Evolutionary conservation across 2,797 vertebrate genomes (phyloP), one percentile per base, ranked within the genome.

Genomic region (Gephyroberyx darwinii): DNA sequence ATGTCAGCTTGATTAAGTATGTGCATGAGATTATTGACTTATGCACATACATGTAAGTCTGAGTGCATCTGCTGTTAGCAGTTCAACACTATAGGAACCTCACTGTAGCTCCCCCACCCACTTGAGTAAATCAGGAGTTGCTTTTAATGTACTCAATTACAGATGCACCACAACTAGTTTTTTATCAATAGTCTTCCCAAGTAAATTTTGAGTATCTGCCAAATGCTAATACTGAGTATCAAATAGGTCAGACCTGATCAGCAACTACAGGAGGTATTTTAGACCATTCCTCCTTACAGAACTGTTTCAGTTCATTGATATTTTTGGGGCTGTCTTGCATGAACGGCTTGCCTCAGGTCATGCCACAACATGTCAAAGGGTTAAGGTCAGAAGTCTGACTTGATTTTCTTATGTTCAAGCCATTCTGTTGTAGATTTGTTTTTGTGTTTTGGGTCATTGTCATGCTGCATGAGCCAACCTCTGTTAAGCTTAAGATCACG

Each of bases 101-200:
- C 9, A 20, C 6, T 59, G 30, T 41, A 33, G 6, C 12, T 35
- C 45, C 13, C 33, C 45, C 30, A 3, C 66, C 35, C 5, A 59
- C 35, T 63, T 55, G 26, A 70, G 65, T 59, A n/a, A 75, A 39
- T 53, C 45, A 51, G 45, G 14, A 76, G 53, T 64, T 59, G 57
- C 45, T 5, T 66, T 71, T 50, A 67, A 53, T 54, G 43, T 13
- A 6, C 5, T 43, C 37, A 69, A 69, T n/a, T 39, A 39, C 53
- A 61, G 54, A 77, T 53, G 54, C 48, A 56, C 47, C 51, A 43
- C 8, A 19, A 53, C 57, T 69, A 63, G n/a, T 65, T 62, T 48
- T 10, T 26, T 43, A 43, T 48, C 20, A 43, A 26, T 1, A n/a
- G 54, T 35, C 68, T 69, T 60, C 69, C 50, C 31, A 66, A 66